Evolutionary conservation across 2,113 vertebrate species (phyloP).

Genomic region (Halichoeres trimaculatus): DNA sequence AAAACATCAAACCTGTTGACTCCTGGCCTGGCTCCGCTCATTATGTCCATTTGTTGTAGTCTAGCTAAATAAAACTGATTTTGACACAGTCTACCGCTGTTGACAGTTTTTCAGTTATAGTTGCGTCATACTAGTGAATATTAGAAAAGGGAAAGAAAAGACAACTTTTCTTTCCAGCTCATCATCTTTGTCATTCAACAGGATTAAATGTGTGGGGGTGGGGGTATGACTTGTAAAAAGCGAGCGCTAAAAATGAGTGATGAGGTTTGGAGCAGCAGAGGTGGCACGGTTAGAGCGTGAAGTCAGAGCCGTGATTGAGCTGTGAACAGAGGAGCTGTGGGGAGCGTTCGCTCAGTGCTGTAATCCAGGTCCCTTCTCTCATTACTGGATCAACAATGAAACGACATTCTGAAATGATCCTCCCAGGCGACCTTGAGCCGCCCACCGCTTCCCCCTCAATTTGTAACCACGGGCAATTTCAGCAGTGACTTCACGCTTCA

Average conservation of each 20-base stretch:
- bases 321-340: slow-evolving; percentile 14
- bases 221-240: background rate
- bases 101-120: too few species aligned
- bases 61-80: too few species aligned
- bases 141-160: too few species aligned
- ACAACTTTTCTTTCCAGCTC: too few species aligned
- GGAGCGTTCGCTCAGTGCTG: slow-evolving; percentile 31
- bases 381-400: slow-evolving; percentile 75
- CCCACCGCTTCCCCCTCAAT: slow-evolving; percentile 40
- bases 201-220: background rate
- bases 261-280: slow-evolving; percentile 4
- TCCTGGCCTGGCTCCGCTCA: too few species aligned
- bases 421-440: slow-evolving; percentile 70
- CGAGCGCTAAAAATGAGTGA: slow-evolving; percentile 17
- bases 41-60: too few species aligned
- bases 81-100: too few species aligned
- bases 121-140: too few species aligned
- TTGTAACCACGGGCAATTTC: slow-evolving; percentile 65
- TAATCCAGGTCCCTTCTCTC: slow-evolving; percentile 58
- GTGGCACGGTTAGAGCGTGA: background rate
- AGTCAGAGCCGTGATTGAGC: slow-evolving; percentile 36
- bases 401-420: slow-evolving; percentile 59
- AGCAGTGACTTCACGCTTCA: slow-evolving; percentile 74
- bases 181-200: too few species aligned
- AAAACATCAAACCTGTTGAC: too few species aligned